These are phyloP conservation scores for Hylomyscus alleni DNA, from an alignment of 2,797 vertebrate genomes.

Conservation along the genomic window DNA sequence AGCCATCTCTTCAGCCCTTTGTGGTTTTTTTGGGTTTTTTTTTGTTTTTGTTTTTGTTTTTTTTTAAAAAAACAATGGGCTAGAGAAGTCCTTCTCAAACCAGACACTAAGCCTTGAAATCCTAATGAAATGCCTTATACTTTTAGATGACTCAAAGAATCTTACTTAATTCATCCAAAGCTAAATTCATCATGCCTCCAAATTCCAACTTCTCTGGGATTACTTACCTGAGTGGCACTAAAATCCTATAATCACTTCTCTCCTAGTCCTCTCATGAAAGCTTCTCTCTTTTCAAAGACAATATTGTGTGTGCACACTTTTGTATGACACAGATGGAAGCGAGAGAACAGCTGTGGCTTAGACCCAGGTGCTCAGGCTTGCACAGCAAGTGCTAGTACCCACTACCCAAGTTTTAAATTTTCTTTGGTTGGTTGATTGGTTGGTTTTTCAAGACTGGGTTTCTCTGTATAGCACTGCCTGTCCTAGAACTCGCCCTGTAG, in stretches of 20 bases:
- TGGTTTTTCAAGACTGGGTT: background rate
- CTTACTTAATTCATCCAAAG: background rate
- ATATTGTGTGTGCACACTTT: background rate
- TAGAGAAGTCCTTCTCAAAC: slow-evolving; percentile 20
- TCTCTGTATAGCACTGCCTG: background rate
- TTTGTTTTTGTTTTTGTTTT: no score
- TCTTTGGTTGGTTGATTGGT: background rate
- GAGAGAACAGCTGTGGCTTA: background rate
- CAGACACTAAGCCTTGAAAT: slow-evolving; percentile 29
- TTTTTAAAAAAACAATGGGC: background rate
- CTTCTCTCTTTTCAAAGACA: background rate
- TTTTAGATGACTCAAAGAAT: background rate
- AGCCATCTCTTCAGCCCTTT: background rate
- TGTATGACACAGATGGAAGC: background rate
- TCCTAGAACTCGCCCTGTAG: background rate
- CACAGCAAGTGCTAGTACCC: background rate
- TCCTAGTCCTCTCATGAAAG: background rate
- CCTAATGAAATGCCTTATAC: slow-evolving; percentile 34
- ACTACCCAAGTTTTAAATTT: background rate
- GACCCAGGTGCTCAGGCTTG: background rate
- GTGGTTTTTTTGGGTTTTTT: background rate
- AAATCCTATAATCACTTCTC: background rate
- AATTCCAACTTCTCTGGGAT: background rate
- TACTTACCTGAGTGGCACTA: background rate
- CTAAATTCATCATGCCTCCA: background rate